Evolutionary conservation across 2,888 invertebrate species (phyloP), one percentile per base, ranked within the genome.

Genomic region (Acrocera orbiculus): DNA sequence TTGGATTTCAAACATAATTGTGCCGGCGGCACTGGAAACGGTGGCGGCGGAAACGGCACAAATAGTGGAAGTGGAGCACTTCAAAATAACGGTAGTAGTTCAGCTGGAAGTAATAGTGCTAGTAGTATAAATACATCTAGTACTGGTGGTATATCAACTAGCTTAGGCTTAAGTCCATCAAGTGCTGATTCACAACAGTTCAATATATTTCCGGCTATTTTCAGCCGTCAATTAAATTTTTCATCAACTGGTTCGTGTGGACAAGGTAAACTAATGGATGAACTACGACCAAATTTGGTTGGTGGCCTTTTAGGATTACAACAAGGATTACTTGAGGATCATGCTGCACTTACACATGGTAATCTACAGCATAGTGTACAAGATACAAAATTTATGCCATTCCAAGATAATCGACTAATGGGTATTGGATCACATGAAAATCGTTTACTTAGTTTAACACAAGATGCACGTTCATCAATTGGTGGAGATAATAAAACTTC

Each of bases 161-260:
- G 53, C 36, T 42, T 60, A 19, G 60, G 60, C 4, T 43, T 60
- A 10, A 61, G 60, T 47, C 58, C 61, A 19, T 56, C 58, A 40
- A 58, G 58, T 20, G 56, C 56, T 28, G 61, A 61, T 42, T 58
- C 61, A 43, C 81, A 82, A 56, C 83, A 83, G 65, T 85, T 85
- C 67, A 85, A 85, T 67, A 86, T 86, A 52, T 85, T 86, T 62
- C 85, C 85, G 49, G 85, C 85, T 40, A 85, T 85, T 56, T 86
- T 86, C 62, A 83, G 83, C 65, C 69, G 85, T 42, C 85, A 86
- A 62, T 68, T 86, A 47, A 85, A 85, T 61, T 85, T 85, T 61
- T 73, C 74, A 31, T 62, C 70, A 40, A 62, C 70, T 39, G 71
- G 74, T 38, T 70, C 69, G 38, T 73, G 75, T 52, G 74, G 76